Conservation (phyloP, 2,888 invertebrate species). For the Cyclophora albipunctata region DNA sequence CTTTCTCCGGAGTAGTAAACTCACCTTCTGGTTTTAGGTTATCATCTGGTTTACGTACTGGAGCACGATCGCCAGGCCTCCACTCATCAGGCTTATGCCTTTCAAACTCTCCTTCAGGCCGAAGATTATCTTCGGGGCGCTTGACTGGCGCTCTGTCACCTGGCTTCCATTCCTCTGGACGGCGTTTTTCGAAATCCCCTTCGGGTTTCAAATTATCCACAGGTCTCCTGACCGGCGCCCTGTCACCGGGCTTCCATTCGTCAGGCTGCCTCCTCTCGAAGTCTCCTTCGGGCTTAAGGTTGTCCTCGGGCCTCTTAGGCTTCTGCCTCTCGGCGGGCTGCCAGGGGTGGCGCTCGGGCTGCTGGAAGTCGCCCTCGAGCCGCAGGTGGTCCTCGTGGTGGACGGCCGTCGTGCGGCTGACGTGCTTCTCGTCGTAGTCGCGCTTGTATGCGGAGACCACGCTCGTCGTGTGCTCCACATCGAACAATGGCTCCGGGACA, state of each 20-base stretch:
- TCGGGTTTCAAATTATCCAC: slow-evolving; percentile 70
- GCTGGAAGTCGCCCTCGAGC: slow-evolving; percentile 81
- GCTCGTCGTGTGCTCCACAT: slow-evolving; percentile 71
- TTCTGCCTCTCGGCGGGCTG: slow-evolving; percentile 76
- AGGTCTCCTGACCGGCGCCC: slow-evolving; percentile 50
- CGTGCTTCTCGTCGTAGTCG: slow-evolving; percentile 80
- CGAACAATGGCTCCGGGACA: slow-evolving; percentile 76
- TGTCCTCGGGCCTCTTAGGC: slow-evolving; percentile 74
- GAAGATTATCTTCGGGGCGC: slow-evolving; percentile 75
- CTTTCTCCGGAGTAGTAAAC: slow-evolving; percentile 28
- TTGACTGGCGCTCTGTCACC: slow-evolving; percentile 62
- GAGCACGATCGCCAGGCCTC: slow-evolving; percentile 51
- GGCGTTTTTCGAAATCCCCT: slow-evolving; percentile 61
- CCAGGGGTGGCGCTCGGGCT: slow-evolving; percentile 64
- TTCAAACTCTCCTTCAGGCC: slow-evolving; percentile 43
- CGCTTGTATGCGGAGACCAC: slow-evolving; percentile 78
- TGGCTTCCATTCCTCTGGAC: slow-evolving; percentile 55
- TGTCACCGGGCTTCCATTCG: slow-evolving; percentile 68
- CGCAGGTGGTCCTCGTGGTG: slow-evolving; percentile 82
- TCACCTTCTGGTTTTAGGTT: slow-evolving; percentile 70
- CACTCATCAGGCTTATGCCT: slow-evolving; percentile 45
- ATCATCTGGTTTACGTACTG: slow-evolving; percentile 59
- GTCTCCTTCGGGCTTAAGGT: slow-evolving; percentile 74
- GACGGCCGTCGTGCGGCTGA: slow-evolving; percentile 74
- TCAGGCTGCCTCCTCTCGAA: slow-evolving; percentile 62